phyloP scores from a whole-genome alignment of 2,888 invertebrate species.

The Chorisops tibialis region DNA sequence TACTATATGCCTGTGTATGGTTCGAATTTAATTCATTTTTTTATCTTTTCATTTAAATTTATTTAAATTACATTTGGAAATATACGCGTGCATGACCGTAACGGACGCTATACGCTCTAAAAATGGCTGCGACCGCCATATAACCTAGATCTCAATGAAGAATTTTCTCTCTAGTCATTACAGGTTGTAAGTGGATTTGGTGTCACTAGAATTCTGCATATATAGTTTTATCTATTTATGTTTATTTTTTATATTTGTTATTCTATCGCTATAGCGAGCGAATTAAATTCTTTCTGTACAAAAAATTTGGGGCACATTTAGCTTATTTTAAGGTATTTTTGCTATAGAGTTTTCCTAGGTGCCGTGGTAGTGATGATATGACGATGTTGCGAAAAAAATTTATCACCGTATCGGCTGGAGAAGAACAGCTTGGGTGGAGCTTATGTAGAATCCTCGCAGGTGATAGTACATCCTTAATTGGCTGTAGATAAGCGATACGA shows the following conservation, averaged over 20 bases:
- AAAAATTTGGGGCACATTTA: too few relatives aligned
- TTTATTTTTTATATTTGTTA: too few relatives aligned
- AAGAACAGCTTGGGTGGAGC: constrained; percentile 1
- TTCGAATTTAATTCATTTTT: constrained; percentile 17
- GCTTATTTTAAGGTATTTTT: neutral
- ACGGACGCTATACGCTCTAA: neutral
- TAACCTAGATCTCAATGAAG: neutral
- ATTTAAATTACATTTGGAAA: constrained; percentile 18
- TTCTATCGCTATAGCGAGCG: too few relatives aligned
- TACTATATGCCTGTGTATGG: constrained; percentile 15
- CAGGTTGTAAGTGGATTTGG: neutral
- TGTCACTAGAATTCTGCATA: neutral
- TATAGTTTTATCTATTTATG: constrained; percentile 6
- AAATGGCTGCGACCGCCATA: neutral
- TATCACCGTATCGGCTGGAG: constrained; percentile 28
- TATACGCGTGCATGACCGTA: neutral
- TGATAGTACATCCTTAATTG: constrained; percentile 30
- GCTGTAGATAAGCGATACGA: constrained; percentile 30
- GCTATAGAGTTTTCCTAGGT: constrained; percentile 9
- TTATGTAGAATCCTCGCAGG: constrained; percentile 17
- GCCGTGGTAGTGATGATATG: constrained; percentile 17
- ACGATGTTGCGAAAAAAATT: constrained; percentile 17
- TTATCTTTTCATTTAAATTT: constrained; percentile 17
- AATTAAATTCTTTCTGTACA: too few relatives aligned
- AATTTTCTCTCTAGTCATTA: neutral